Evolutionary conservation across 2,888 invertebrate genomes (phyloP).

Genomic region (Nezara viridula): DNA sequence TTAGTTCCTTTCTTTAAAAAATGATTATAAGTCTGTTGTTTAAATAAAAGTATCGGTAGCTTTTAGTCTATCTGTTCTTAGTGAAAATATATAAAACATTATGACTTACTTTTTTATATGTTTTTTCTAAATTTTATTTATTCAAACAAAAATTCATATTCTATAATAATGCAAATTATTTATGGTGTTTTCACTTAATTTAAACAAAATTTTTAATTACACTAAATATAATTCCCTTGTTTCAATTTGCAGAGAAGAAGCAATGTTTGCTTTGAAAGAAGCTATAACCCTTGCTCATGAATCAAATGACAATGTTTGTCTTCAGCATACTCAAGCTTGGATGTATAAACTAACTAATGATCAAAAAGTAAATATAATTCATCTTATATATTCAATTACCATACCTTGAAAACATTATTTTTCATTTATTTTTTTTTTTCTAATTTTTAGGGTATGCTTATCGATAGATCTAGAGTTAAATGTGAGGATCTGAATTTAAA

Average conservation of each 20-base stretch:
- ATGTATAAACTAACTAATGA: conserved; percentile 75
- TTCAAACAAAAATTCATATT: too few species aligned
- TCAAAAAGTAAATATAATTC: conserved; percentile 68
- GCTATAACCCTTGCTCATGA: conserved; percentile 90
- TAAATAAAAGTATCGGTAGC: too few species aligned
- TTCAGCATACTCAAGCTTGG: conserved; percentile 90
- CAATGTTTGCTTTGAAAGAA: conserved; percentile 86
- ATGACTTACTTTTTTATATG: too few species aligned
- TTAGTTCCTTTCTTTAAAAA: too few species aligned
- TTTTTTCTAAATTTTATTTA: too few species aligned
- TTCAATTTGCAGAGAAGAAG: conserved; percentile 77
- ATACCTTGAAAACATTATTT: background rate
- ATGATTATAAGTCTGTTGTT: too few species aligned
- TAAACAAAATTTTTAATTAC: background rate
- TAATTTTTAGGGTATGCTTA: conserved; percentile 73
- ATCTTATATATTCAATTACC: background rate
- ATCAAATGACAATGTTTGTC: conserved; percentile 86
- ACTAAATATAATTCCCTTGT: background rate
- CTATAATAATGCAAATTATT: too few species aligned
- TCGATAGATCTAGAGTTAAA: conserved; percentile 79
- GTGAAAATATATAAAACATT: too few species aligned
- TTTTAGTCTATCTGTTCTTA: too few species aligned
- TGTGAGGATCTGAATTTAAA: conserved; percentile 78
- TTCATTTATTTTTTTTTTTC: background rate
- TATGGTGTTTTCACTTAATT: too few species aligned